phyloP scores from a whole-genome alignment of 2,888 invertebrate species.

The Thereva nobilitata region DNA sequence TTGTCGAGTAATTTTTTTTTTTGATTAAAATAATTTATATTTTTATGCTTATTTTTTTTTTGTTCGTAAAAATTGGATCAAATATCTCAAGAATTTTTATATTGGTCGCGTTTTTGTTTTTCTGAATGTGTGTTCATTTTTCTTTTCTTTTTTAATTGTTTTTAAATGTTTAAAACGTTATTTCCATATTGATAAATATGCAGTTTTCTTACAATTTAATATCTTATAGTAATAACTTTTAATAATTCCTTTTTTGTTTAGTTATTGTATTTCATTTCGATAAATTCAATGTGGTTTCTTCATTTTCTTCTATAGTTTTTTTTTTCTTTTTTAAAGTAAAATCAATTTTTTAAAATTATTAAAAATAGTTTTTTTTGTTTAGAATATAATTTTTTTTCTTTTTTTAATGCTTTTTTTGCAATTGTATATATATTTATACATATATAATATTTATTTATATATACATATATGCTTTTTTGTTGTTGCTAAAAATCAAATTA shows the following conservation, averaged over 20 bases:
- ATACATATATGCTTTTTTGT: slow-evolving; percentile 19
- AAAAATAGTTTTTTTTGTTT: slow-evolving; percentile 20
- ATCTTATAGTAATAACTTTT: too few relatives aligned
- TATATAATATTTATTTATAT: slow-evolving; percentile 1
- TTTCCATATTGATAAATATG: slow-evolving; percentile 25
- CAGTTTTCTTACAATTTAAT: too few relatives aligned
- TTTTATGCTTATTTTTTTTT: too few relatives aligned
- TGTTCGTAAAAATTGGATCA: too few relatives aligned
- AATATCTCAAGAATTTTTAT: neutral
- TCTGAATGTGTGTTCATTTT: neutral
- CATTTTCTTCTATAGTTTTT: too few relatives aligned
- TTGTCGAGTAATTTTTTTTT: slow-evolving; percentile 18
- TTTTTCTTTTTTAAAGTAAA: slow-evolving; percentile 24
- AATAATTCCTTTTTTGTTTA: slow-evolving; percentile 4
- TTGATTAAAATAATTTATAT: too few relatives aligned
- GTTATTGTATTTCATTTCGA: slow-evolving; percentile 19
- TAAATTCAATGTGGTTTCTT: slow-evolving; percentile 7
- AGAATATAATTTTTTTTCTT: slow-evolving; percentile 27
- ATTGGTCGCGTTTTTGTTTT: slow-evolving; percentile 30
- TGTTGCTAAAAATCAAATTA: slow-evolving; percentile 23
- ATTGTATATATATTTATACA: slow-evolving; percentile 30
- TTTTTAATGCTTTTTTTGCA: neutral
- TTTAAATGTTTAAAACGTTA: slow-evolving; percentile 31
- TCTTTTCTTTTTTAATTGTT: neutral
- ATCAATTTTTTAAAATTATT: slow-evolving; percentile 32